Conservation (phyloP, 2,797 vertebrate genomes). For the Picus viridis region DNA sequence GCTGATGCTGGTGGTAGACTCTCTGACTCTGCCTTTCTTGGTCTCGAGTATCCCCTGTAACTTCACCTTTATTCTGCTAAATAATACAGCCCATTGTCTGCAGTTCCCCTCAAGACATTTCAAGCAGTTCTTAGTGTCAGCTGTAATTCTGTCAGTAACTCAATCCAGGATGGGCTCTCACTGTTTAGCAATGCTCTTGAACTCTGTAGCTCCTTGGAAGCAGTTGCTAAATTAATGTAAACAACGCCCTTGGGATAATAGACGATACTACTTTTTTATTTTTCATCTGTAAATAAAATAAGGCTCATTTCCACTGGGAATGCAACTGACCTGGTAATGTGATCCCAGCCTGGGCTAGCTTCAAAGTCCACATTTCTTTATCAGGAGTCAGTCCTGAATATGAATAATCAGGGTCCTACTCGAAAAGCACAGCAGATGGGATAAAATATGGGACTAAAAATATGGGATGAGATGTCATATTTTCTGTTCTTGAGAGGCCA, state of each 20-base stretch:
- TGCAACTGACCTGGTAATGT: slow-evolving; percentile 44
- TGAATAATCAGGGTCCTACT: not conserved
- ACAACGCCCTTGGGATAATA: slow-evolving; percentile 80
- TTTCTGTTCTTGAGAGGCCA: not conserved
- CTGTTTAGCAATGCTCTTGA: slow-evolving; percentile 73
- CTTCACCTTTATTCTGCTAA: slow-evolving; percentile 85
- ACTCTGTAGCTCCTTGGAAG: slow-evolving; percentile 79
- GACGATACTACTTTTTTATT: slow-evolving; percentile 60
- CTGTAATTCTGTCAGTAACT: slow-evolving; percentile 91
- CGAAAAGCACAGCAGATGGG: not conserved
- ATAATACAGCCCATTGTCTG: slow-evolving; percentile 89
- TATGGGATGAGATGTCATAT: not conserved
- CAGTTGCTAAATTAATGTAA: slow-evolving; percentile 79
- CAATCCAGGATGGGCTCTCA: slow-evolving; percentile 81
- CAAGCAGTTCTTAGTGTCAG: slow-evolving; percentile 91
- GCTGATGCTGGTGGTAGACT: slow-evolving; percentile 70
- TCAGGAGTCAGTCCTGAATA: not conserved
- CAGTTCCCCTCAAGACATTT: slow-evolving; percentile 86
- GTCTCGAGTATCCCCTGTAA: slow-evolving; percentile 84
- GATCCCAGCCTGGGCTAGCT: not conserved
- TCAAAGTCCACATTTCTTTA: slow-evolving; percentile 8
- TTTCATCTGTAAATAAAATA: slow-evolving; percentile 84
- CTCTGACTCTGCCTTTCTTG: slow-evolving; percentile 74
- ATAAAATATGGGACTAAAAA: slow-evolving; percentile 8
- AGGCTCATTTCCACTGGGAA: slow-evolving; percentile 73